Conservation (phyloP, 2,113 vertebrate genomes). For the Paralichthys olivaceus region DNA sequence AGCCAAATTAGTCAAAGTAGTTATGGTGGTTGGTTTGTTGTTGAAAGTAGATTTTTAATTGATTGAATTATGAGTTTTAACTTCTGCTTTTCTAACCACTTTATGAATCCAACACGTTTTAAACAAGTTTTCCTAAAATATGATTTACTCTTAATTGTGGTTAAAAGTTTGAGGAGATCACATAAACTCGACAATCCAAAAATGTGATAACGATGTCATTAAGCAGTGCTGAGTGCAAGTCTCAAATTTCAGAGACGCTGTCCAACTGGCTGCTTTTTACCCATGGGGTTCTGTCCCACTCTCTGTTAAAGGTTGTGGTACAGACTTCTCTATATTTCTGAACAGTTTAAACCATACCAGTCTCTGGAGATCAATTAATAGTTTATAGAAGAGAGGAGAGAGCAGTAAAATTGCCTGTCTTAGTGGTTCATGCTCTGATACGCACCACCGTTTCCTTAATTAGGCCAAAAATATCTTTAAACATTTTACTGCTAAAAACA, state of each 20-base stretch:
- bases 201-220: slow-evolving; percentile 49
- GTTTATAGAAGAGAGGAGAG: slow-evolving; percentile 75
- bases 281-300: slow-evolving; percentile 35
- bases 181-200: slow-evolving; percentile 34
- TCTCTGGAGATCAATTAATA: slow-evolving; percentile 84
- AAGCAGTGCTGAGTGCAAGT: slow-evolving; percentile 15
- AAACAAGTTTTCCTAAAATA: background rate
- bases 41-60: slow-evolving; percentile 10
- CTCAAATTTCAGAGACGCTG: slow-evolving; percentile 31
- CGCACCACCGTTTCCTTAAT: slow-evolving; percentile 66
- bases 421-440: slow-evolving; percentile 74
- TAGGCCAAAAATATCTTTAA: slow-evolving; percentile 74
- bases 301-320: slow-evolving; percentile 62
- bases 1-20: slow-evolving; percentile 40
- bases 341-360: slow-evolving; percentile 72
- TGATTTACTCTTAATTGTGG: background rate
- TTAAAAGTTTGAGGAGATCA: slow-evolving; percentile 9
- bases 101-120: background rate
- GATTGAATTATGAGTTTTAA: background rate
- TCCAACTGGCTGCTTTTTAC: slow-evolving; percentile 27
- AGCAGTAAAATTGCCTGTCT: slow-evolving; percentile 76
- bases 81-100: background rate
- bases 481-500: slow-evolving; percentile 58
- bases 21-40: slow-evolving; percentile 17
- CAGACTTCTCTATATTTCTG: slow-evolving; percentile 68